Evolutionary conservation across 2,888 invertebrate genomes (phyloP), one percentile per base, ranked within the genome.

Genomic region (Entomobrya proxima): DNA sequence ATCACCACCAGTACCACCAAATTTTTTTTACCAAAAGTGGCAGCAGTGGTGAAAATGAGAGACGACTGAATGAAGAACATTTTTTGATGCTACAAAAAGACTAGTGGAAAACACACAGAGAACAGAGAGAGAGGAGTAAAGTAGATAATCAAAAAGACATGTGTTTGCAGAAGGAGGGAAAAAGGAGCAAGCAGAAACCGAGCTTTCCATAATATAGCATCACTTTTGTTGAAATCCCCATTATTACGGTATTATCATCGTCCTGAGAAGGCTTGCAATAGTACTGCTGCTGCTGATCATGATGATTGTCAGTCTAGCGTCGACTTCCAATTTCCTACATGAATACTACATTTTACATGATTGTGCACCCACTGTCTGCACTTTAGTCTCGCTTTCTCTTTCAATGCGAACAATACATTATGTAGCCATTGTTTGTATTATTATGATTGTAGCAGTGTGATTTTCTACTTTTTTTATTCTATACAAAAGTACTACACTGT

Each of bases 301-400:
- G 52, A n/a, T 72, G 72, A 72, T 72, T 50, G 72, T 72, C 72
- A 72, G 69, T 72, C 47, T 50, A 72, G 32, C 50, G 32, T 74
- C 74, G 52, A 74, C 74, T 74, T 74, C 52, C 74, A 74, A 74
- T 74, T 74, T 74, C 74, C 74, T 74, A 52, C 74, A 52, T 32
- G 74, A 74, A 35, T 21, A 74, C 74, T 74, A 52, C 74, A 74
- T 74, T 74, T 74, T 69, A 44, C 69, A 69, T 69, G 69, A 44
- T 69, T 69, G 69, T 69, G n/a, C n/a, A 15, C 58, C 32, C 58
- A 32, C 35, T 35, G n/a, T 35, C 27, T n/a, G n/a, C n/a, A n/a
- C n/a, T n/a, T n/a, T n/a, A n/a, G n/a, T 27, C 35, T 64, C 40
- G 37, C 32, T 58, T 61, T 61, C 64, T 67, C 37, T 67, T 44